Base-by-base conservation (phyloP, 2,797 vertebrate genomes). In the Synanceia verrucosa region DNA sequence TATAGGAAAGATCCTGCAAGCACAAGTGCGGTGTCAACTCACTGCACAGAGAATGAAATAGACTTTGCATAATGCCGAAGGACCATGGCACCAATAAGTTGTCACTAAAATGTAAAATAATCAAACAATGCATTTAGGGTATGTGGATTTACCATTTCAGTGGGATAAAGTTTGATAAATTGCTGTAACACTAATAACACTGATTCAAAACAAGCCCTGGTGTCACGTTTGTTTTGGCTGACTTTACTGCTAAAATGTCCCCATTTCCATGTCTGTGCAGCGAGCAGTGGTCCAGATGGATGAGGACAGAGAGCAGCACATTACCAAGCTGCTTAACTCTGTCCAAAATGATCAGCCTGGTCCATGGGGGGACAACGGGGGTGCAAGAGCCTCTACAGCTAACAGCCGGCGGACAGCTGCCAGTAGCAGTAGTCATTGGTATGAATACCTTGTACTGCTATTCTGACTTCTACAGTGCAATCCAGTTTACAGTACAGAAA, bases 221-320 rank as follows among this genome's bases (percentile, higher is more conserved):
- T 63, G 19, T 26, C 34, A 23, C 18, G 18, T 31, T 14, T 37
- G 8, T 13, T 18, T 1, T 10, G 1, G 34, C 0, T 37, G 11
- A 24, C 16, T 63, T 65, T 9, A 16, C 4, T 6, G 8, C 44
- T 72, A 10, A 72, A 33, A 16, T 19, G 57, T 53, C 3, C 7
- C 31, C 1, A 4, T 65, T 48, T 24, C 5, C 2, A 4, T 85
- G 55, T 84, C 36, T 61, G 0, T 90, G 31, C 50, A 99, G 98
- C 94, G 97, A 78, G 96, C 97, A 0, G 95, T 99, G 0, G 97
- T 99, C 60, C 95, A 95, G 33, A 99, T 99, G 98, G 98, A 99
- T 70, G 96, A 97, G 76, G 92, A 92, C 37, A 91, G 97, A 86
- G 97, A 99, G 86, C 94, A 99, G 78, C 96, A 97, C 18, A 99